Base-by-base conservation (phyloP, 2,113 vertebrate genomes). In the Hymenochirus boettgeri region DNA sequence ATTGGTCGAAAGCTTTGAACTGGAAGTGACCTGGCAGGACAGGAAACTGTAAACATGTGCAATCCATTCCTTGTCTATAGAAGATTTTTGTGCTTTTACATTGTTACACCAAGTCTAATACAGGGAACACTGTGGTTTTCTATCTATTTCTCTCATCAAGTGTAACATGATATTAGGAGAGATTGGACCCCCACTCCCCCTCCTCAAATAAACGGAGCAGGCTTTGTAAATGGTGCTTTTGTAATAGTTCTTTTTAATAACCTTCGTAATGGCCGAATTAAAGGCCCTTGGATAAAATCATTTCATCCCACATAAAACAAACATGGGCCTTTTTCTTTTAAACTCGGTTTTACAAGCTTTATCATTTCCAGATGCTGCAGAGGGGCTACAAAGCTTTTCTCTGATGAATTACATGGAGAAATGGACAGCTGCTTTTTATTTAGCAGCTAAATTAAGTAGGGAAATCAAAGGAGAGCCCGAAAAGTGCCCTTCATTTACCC, bases 291-390 rank as follows among this genome's bases (percentile, higher is more conserved):
- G 85, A 82, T 85, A 79, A 86, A 89, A 79, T 81, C 72, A 79
- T 75, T 50, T 85, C 79, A 87, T 88, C 90, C 90, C 90, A 91
- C 90, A 95, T 92, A 92, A 94, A 95, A 88, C 85, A 87, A 90
- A 88, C 85, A 85, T 84, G 85, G 82, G 2, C 78, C 77, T 83
- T 37, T 84, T 89, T 84, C 82, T 90, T 88, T 88, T 90, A 88
- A 90, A 89, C 85, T 89, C 83, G 83, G 82, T 85, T 85, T 80
- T 80, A 88, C 83, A 85, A 86, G 88, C 80, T 85, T 83, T 88
- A 93, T 95, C 84, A 88, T 85, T 95, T 93, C 92, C 91, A 94
- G 92, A 94, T 95, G 92, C 88, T 55, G 84, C 82, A 73, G 83
- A 42, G 79, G 82, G 82, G 79, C 76, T 81, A 70, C 5, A 73